These are phyloP conservation scores for Dermochelys coriacea DNA, from an alignment of 2,797 vertebrate genomes.

Conservation along the genomic window DNA sequence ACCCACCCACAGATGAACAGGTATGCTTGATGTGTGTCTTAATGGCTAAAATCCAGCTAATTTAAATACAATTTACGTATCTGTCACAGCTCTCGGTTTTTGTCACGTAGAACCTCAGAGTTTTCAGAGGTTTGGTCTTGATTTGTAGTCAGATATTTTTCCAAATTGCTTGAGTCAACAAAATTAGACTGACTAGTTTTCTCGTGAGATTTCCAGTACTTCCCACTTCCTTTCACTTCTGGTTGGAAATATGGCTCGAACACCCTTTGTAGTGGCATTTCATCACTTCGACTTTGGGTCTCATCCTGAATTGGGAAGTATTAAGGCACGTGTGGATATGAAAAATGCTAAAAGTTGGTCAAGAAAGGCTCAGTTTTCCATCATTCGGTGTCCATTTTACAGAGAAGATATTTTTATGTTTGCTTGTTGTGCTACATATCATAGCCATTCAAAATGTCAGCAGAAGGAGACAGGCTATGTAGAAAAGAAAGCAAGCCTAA, in stretches of 20 bases:
- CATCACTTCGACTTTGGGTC: conserved; percentile 27
- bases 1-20: not conserved
- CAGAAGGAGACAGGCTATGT: accelerated
- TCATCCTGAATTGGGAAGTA: not conserved
- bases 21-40: not conserved
- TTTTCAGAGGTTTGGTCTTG: not conserved
- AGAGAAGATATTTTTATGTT: not conserved
- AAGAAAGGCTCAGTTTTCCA: not conserved
- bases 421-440: accelerated
- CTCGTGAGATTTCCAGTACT: conserved; percentile 52
- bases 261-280: not conserved
- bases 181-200: conserved; percentile 36
- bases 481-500: not conserved
- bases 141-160: conserved; percentile 39
- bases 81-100: not conserved
- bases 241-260: conserved; percentile 20
- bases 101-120: not conserved
- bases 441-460: not conserved
- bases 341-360: not conserved
- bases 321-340: not conserved
- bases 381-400: not conserved
- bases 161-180: not conserved
- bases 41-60: not conserved
- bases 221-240: conserved; percentile 56
- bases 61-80: not conserved